These are phyloP conservation scores for Blera fallax DNA, from an alignment of 2,888 invertebrate genomes.

Conservation along the genomic window DNA sequence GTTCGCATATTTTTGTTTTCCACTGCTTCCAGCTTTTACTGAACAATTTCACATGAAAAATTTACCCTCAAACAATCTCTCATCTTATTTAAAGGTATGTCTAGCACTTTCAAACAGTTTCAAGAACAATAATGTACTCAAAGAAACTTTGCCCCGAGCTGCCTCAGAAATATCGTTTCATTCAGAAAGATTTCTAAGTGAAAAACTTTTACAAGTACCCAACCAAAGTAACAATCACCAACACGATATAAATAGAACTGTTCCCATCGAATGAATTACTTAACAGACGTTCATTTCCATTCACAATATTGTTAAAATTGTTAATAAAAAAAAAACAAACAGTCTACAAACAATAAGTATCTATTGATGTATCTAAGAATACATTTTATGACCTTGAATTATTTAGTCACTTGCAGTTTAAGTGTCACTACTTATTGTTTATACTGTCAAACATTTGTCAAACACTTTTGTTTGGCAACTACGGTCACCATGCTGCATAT, in stretches of 20 bases:
- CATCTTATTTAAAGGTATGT: not conserved
- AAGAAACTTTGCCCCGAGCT: not conserved
- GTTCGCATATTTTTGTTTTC: no score
- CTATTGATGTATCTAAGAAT: not conserved
- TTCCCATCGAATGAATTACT: not conserved
- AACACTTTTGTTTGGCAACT: conserved; percentile 15
- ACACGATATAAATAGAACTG: not conserved
- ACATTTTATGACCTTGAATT: conserved; percentile 46
- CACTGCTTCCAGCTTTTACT: no score
- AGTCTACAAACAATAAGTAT: not conserved
- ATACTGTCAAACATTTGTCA: conserved; percentile 34
- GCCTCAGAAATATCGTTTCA: not conserved
- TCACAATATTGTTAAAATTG: not conserved
- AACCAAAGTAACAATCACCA: no score
- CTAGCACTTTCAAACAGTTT: not conserved
- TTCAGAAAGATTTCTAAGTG: no score
- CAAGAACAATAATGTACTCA: not conserved
- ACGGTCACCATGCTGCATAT: not conserved
- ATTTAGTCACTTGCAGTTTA: conserved; percentile 44
- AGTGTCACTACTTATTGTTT: conserved; percentile 45
- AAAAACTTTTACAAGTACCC: no score
- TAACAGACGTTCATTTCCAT: not conserved
- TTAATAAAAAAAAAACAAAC: not conserved
- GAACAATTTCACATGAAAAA: no score
- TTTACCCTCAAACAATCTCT: not conserved